phyloP scores from a whole-genome alignment of 2,113 vertebrate species.

The Poeciliopsis occidentalis region DNA sequence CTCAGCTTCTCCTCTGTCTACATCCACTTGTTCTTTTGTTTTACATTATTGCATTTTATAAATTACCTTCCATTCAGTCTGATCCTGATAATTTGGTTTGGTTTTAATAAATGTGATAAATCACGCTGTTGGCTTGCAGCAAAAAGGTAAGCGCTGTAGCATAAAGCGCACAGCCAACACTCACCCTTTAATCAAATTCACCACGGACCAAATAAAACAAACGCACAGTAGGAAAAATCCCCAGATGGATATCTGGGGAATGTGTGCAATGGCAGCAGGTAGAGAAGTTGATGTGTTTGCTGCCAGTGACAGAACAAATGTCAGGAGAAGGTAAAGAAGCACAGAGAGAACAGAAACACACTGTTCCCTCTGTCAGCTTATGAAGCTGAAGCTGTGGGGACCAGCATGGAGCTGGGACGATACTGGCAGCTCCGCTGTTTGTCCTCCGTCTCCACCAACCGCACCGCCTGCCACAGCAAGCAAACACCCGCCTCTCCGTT shows the following conservation, averaged over 20 bases:
- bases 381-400: constrained; percentile 39
- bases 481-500: constrained; percentile 44
- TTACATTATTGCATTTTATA: too few relatives aligned
- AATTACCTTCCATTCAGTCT: too few relatives aligned
- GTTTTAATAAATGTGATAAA: too few relatives aligned
- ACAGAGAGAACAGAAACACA: constrained; percentile 10
- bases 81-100: too few relatives aligned
- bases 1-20: too few relatives aligned
- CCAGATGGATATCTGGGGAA: background rate
- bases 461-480: constrained; percentile 30
- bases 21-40: too few relatives aligned
- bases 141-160: background rate
- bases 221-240: background rate
- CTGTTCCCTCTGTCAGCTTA: constrained; percentile 35
- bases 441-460: constrained; percentile 39
- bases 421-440: constrained; percentile 42
- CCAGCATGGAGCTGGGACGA: constrained; percentile 30
- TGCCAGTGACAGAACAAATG: background rate
- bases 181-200: background rate
- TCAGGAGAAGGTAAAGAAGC: background rate
- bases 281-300: background rate
- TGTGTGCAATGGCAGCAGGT: background rate
- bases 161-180: background rate
- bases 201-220: too few relatives aligned
- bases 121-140: too few relatives aligned